phyloP scores from a whole-genome alignment of 2,888 invertebrate genomes.

The Tenthredo notha region DNA sequence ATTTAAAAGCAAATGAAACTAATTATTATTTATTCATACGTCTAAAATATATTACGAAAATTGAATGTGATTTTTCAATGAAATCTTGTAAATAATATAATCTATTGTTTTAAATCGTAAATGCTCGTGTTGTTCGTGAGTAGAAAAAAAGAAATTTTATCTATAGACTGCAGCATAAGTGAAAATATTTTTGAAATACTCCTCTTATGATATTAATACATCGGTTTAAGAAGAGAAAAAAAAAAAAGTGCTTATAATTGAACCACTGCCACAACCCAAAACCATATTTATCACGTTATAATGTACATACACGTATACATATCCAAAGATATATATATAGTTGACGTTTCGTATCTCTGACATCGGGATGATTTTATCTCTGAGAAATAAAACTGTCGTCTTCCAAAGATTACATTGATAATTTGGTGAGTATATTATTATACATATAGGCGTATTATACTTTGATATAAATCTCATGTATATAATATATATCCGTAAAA shows the following conservation, averaged over 20 bases:
- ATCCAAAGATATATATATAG: background rate
- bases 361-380: background rate
- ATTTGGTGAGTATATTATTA: background rate
- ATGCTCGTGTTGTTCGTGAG: no score
- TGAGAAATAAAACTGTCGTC: background rate
- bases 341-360: slow-evolving; percentile 9
- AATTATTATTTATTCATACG: no score
- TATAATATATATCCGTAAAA: no score
- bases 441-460: background rate
- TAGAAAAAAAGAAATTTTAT: no score
- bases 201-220: background rate
- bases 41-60: no score
- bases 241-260: background rate
- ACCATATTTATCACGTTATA: no score
- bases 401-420: background rate
- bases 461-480: no score
- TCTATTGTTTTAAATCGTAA: no score
- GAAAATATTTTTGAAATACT: background rate
- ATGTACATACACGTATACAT: background rate
- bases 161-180: background rate
- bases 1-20: no score
- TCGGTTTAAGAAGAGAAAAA: background rate
- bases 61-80: no score
- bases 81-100: no score
- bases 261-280: background rate